A percentile compares a stretch with the other conserved stretches of the same genome.
Evolutionary conservation across 2,113 vertebrate genomes (phyloP).

Genomic region (Scophthalmus maximus): DNA sequence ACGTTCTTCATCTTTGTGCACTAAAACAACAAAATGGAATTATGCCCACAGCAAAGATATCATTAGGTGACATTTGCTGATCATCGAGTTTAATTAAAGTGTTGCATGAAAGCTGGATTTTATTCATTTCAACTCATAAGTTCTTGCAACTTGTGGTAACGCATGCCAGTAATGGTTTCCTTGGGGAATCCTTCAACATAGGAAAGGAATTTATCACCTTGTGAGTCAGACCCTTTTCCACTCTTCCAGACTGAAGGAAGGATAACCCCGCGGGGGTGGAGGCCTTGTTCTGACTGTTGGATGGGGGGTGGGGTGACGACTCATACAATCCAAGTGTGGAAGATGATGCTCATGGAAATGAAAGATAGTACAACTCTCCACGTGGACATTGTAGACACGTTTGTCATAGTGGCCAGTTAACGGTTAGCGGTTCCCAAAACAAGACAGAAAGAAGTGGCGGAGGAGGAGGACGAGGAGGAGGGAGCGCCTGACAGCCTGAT

Average conservation of each 20-base stretch:
- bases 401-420: conserved; percentile 27
- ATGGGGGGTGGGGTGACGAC: conserved; percentile 27
- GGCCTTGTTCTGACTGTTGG: conserved; percentile 57
- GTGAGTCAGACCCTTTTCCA: conserved; percentile 74
- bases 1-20: background rate
- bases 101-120: background rate
- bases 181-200: conserved; percentile 73
- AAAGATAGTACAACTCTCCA: background rate
- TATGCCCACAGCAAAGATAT: background rate
- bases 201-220: conserved; percentile 76
- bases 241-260: conserved; percentile 67
- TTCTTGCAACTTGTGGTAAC: conserved; percentile 41
- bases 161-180: conserved; percentile 58
- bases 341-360: conserved; percentile 51
- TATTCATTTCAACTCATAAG: conserved; percentile 16
- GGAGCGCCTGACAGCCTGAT: too few relatives aligned
- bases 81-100: background rate
- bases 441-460: conserved; percentile 1
- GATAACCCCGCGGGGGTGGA: conserved; percentile 59
- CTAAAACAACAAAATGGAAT: too few relatives aligned
- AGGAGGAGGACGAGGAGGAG: conserved; percentile 18
- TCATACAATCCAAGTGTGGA: conserved; percentile 28
- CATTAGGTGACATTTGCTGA: background rate
- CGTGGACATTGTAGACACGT: conserved; percentile 25
- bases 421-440: conserved; percentile 1